phyloP scores from a whole-genome alignment of 2,888 invertebrate genomes.

The Spilarctia lutea region DNA sequence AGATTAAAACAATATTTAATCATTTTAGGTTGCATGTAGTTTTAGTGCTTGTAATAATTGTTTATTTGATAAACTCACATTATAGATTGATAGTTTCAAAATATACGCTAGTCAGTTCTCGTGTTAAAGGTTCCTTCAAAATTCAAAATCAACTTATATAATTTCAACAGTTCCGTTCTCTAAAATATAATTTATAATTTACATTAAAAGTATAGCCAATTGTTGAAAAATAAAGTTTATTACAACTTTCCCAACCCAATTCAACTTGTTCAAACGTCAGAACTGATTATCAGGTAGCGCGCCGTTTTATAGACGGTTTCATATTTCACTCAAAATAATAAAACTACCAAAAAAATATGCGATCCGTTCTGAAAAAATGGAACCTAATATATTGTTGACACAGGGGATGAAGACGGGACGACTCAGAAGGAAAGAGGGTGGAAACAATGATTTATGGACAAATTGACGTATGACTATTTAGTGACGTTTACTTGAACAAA shows the following conservation, averaged over 20 bases:
- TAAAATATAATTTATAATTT: neutral
- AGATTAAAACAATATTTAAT: neutral
- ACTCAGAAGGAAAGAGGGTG: slow-evolving; percentile 42
- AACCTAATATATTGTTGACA: slow-evolving; percentile 77
- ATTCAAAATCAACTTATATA: neutral
- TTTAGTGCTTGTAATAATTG: too few relatives aligned
- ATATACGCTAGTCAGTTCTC: neutral
- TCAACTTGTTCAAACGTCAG: slow-evolving; percentile 13
- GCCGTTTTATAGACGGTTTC: neutral
- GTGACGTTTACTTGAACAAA: slow-evolving; percentile 52
- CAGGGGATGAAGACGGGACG: slow-evolving; percentile 52
- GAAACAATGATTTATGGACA: slow-evolving; percentile 76
- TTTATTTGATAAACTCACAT: too few relatives aligned
- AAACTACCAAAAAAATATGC: slow-evolving; percentile 50
- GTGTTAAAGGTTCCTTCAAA: neutral
- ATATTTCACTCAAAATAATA: slow-evolving; percentile 41
- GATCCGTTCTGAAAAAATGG: slow-evolving; percentile 69
- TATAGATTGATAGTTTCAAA: neutral
- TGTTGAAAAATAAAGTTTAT: neutral
- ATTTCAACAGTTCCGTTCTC: neutral
- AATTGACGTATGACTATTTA: slow-evolving; percentile 74
- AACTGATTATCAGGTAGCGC: slow-evolving; percentile 24
- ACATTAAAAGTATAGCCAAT: neutral
- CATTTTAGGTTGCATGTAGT: neutral
- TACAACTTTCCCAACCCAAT: neutral